Evolutionary conservation across 2,113 vertebrate species (phyloP).

Genomic region (Bujurquina vittata): DNA sequence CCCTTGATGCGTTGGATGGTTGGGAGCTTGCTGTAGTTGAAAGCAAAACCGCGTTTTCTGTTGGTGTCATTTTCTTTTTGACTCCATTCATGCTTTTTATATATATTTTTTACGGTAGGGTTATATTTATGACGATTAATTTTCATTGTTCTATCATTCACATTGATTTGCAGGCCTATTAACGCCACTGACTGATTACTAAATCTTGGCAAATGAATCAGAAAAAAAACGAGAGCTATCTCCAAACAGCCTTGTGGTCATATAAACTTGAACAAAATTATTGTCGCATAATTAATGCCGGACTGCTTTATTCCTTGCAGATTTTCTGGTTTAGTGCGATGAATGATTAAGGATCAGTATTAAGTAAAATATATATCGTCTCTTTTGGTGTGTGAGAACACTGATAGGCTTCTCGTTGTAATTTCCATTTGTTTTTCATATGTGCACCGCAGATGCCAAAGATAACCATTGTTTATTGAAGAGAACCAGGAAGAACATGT

Average conservation of each 20-base stretch:
- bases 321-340: neutral
- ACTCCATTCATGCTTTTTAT: slow-evolving; percentile 30
- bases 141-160: neutral
- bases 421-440: slow-evolving; percentile 1
- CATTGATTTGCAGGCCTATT: neutral
- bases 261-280: neutral
- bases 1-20: neutral
- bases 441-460: slow-evolving; percentile 17
- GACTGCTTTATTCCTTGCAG: neutral
- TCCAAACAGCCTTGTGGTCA: neutral
- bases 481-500: slow-evolving; percentile 50
- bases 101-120: neutral
- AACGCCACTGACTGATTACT: neutral
- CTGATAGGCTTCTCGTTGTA: neutral
- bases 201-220: neutral
- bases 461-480: slow-evolving; percentile 46
- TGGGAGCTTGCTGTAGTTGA: neutral
- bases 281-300: neutral
- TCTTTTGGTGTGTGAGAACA: neutral
- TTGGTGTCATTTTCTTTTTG: slow-evolving; percentile 16
- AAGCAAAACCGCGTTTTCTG: slow-evolving; percentile 49
- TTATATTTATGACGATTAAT: neutral
- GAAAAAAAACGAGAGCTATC: neutral
- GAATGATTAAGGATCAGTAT: neutral
- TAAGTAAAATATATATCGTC: neutral